Base-by-base conservation (phyloP, 1,140 invertebrate species). In the Ooceraea biroi region DNA sequence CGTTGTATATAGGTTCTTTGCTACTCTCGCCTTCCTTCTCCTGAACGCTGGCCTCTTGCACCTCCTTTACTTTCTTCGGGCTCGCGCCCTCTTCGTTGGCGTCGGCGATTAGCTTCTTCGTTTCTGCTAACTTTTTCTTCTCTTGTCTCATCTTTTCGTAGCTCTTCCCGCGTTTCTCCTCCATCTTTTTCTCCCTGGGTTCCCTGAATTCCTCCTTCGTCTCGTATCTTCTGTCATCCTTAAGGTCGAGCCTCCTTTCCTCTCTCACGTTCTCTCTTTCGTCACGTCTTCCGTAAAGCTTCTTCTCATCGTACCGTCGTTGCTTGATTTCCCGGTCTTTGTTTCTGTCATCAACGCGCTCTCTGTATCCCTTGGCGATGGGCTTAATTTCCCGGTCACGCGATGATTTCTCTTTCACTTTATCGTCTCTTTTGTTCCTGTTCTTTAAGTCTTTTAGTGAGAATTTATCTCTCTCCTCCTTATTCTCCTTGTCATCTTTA, bases 231-330 rank as follows among this genome's bases (percentile, higher is more conserved):
- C 83, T 86, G 7, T 93, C 91, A 5, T 93, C 92, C 58, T 91
- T 92, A 0, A 66, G 17, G 66, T 92, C 88, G 41, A 65, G 82
- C 63, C 85, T 92, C 73, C 78, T 90, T 10, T 92, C 91, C 25
- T 90, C 90, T 63, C 90, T 93, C 11, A 78, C 52, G 30, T 27
- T 65, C 11, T 92, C 87, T 60, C 84, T 89, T 63, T 93, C 91
- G 5, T 93, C 91, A 55, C 86, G 90, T 85, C 91, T 93, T 14
- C 61, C 90, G 52, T 91, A 91, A 44, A 90, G 66, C 73, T 93
- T 94, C 74, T 93, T 95, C 11, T 94, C 95, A 10, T 94, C 86
- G 8, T 95, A 90, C 52, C 95, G 95, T 77, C 95, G 95, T 87
- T 92, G 93, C 60, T 94, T 94, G 11, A 85, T 85, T 7, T 94